A percentile compares a stretch with the other conserved stretches of the same genome.
Evolutionary conservation across 1,140 invertebrate species (phyloP).

Genomic region (Drosophila arizonae): DNA sequence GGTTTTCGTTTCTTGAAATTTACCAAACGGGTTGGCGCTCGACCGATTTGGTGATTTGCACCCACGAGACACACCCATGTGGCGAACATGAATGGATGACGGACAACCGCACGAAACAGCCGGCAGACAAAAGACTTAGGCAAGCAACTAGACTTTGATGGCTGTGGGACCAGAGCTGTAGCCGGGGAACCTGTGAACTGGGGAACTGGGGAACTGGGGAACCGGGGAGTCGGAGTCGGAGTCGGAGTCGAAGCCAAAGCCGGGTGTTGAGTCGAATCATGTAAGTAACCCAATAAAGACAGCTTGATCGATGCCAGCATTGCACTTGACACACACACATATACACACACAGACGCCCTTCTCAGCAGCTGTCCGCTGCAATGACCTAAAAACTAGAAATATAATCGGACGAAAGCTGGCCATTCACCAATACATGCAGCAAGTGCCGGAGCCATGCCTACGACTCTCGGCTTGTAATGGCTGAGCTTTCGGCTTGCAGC

Average conservation of each 20-base stretch:
- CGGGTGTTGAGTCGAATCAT: conserved; percentile 45
- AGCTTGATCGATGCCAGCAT: conserved; percentile 70
- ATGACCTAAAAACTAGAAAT: conserved; percentile 63
- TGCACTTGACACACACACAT: conserved; percentile 72
- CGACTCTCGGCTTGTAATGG: conserved; percentile 36
- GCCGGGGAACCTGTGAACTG: too few species aligned
- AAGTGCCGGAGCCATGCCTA: conserved; percentile 30
- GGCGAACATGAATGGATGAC: conserved; percentile 57
- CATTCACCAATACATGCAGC: conserved; percentile 39
- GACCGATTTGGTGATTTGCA: conserved; percentile 58
- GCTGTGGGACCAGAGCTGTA: neutral
- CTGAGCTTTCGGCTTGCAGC: conserved; percentile 65
- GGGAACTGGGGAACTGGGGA: too few species aligned
- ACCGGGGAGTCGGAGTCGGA: too few species aligned
- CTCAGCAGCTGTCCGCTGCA: conserved; percentile 36
- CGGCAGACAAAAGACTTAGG: conserved; percentile 65
- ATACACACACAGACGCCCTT: conserved; percentile 51
- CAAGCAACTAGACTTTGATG: conserved; percentile 58
- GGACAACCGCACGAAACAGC: conserved; percentile 31
- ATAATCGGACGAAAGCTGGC: conserved; percentile 46
- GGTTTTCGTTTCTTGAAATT: conserved; percentile 34
- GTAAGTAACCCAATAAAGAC: conserved; percentile 77
- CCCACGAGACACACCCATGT: conserved; percentile 77
- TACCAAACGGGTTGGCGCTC: conserved; percentile 19
- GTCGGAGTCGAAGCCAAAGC: too few species aligned